Conservation (phyloP, 1,140 invertebrate genomes). For the Hermatobates lingyangjiaoensis region DNA sequence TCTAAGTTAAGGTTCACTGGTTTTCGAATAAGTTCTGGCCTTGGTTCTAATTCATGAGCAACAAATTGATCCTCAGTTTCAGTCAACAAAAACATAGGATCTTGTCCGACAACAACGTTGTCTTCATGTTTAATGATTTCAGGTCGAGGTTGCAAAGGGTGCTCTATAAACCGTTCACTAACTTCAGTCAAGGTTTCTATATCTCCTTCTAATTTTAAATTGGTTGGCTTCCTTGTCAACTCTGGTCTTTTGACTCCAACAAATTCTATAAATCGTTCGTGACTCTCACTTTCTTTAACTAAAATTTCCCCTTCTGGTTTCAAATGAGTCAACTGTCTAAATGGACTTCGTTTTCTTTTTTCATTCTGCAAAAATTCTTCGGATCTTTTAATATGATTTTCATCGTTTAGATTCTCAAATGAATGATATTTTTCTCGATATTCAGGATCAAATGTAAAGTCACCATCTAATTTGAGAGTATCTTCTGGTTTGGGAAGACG, state of each 20-base stretch:
- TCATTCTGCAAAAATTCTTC: not conserved
- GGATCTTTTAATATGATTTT: slow-evolving; percentile 1
- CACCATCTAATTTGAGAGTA: slow-evolving; percentile 13
- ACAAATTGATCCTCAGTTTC: slow-evolving; percentile 7
- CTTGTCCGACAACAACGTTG: slow-evolving; percentile 7
- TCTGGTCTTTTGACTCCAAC: slow-evolving; percentile 6
- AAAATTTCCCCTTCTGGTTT: slow-evolving; percentile 13
- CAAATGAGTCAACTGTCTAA: slow-evolving; percentile 1
- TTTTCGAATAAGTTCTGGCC: not conserved
- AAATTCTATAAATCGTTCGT: slow-evolving; percentile 8
- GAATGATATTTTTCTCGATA: slow-evolving; percentile 6
- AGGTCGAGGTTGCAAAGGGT: not conserved
- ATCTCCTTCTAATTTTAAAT: slow-evolving; percentile 15
- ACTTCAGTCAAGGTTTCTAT: slow-evolving; percentile 11
- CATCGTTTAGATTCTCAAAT: not conserved
- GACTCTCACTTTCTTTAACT: slow-evolving; percentile 6
- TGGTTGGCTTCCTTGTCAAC: slow-evolving; percentile 11
- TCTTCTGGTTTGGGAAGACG: slow-evolving; percentile 5
- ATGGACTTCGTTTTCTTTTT: not conserved
- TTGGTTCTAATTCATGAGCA: not conserved
- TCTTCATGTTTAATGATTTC: not conserved
- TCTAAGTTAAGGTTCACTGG: slow-evolving; percentile 3
- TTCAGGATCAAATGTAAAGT: slow-evolving; percentile 9
- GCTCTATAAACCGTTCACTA: slow-evolving; percentile 11
- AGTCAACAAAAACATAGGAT: slow-evolving; percentile 5